phyloP scores from a whole-genome alignment of 2,113 vertebrate species.

The Sander lucioperca region DNA sequence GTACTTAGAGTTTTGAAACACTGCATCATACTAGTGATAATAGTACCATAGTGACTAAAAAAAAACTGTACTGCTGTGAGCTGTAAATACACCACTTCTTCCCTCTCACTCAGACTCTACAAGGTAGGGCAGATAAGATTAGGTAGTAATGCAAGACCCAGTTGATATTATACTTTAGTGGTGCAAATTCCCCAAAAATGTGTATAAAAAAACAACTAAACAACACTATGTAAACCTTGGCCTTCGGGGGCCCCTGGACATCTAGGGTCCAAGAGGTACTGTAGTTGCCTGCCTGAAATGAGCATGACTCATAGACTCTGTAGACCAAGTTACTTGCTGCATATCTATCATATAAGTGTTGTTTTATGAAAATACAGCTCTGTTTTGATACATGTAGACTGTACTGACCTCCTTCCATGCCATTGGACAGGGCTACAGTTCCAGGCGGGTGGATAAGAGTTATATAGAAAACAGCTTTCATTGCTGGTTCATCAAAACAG shows the following conservation, averaged over 20 bases:
- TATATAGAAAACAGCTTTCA: conserved; percentile 90
- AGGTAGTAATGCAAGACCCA: too few species aligned
- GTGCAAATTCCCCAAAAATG: too few species aligned
- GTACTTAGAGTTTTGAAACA: too few species aligned
- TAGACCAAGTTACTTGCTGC: not conserved
- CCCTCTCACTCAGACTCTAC: not conserved
- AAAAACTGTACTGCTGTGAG: too few species aligned
- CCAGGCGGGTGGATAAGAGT: conserved; percentile 80
- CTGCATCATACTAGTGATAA: too few species aligned
- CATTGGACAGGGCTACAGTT: conserved; percentile 88
- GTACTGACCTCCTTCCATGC: conserved; percentile 82
- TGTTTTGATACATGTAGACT: not conserved
- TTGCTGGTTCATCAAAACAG: conserved; percentile 92
- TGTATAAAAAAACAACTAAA: not conserved
- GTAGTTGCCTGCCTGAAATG: not conserved
- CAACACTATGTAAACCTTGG: too few species aligned
- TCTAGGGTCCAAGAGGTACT: too few species aligned
- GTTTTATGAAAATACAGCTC: not conserved
- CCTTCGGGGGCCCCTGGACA: too few species aligned
- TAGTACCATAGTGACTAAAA: too few species aligned
- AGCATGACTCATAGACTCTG: not conserved
- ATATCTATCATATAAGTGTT: not conserved
- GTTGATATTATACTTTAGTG: too few species aligned
- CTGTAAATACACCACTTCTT: too few species aligned
- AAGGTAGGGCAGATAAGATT: not conserved